A percentile compares a stretch with the other conserved stretches of the same genome.
Evolutionary conservation across 2,797 vertebrate species (phyloP).

Genomic region (Jordanella pulchra): DNA sequence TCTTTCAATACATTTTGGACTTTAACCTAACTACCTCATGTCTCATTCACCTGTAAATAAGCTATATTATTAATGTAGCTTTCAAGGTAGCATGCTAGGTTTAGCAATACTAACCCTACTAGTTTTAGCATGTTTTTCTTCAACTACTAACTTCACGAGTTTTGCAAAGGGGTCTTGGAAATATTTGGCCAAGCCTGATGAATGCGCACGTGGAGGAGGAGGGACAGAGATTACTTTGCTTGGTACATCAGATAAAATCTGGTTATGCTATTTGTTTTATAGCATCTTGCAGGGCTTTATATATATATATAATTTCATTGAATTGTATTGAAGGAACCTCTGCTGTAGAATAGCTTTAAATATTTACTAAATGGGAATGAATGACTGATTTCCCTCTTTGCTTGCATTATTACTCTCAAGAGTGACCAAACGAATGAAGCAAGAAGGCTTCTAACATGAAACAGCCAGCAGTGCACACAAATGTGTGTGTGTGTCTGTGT

Average conservation of each 20-base stretch:
- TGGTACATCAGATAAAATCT: not conserved
- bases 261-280: not conserved
- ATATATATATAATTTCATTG: not conserved
- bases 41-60: too few relatives aligned
- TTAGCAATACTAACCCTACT: too few relatives aligned
- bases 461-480: slow-evolving; percentile 26
- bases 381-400: slow-evolving; percentile 10
- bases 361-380: not conserved
- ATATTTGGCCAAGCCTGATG: too few relatives aligned
- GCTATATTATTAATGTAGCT: too few relatives aligned
- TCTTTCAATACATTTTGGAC: too few relatives aligned
- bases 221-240: not conserved
- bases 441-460: slow-evolving; percentile 24
- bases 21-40: too few relatives aligned
- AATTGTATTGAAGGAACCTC: not conserved
- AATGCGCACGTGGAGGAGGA: too few relatives aligned
- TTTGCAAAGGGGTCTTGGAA: too few relatives aligned
- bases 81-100: too few relatives aligned
- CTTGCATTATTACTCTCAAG: slow-evolving; percentile 27
- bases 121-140: too few relatives aligned
- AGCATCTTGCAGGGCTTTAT: not conserved
- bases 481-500: slow-evolving; percentile 32
- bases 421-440: slow-evolving; percentile 17
- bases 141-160: too few relatives aligned
- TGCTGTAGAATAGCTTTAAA: not conserved